Evolutionary conservation across 2,113 vertebrate genomes (phyloP), one percentile per base, ranked within the genome.

Genomic region (Strigops habroptila): DNA sequence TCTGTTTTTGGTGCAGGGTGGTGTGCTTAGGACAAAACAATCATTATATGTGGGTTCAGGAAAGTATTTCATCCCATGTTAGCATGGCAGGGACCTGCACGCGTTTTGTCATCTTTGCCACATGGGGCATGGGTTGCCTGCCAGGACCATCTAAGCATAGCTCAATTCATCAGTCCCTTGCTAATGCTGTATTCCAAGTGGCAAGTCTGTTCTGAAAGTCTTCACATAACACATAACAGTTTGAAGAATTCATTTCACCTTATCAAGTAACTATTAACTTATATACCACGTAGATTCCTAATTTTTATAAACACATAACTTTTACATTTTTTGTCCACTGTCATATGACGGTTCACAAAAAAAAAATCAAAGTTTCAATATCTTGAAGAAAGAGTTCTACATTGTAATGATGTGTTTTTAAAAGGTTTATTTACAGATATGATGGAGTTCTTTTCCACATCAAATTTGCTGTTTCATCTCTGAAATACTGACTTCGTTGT

Each of bases 151-250:
- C 35, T 60, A 60, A 27, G 62, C 92, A 44, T 60, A 90, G 53
- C 78, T 95, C 69, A 51, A 85, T 87, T 90, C 70, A 91, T 94
- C 87, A 85, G 62, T 94, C 71, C 62, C 85, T 48, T 87, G 57
- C 67, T 95, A 87, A 87, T 71, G 48, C 30, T 81, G 39, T 57
- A 39, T 93, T 87, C 91, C 55, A 71, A 81, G 69, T 18, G 31
- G 15, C 33, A 91, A 91, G 57, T 39, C 62, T 91, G 57, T 35
- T 39, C 30, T 85, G 48, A 78, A 93, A 46, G 8, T 71, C 39
- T 53, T 92, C 43, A 37, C 8, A 43, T 35, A 82, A 48, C 37
- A 57, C 39, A n/a, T n/a, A n/a, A n/a, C n/a, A 79, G 6, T 74
- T 80, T 67, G 78, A 93, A 79, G 35, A 82, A 85, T 60, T 82